phyloP scores from a whole-genome alignment of 2,113 vertebrate genomes.

The Macroglossus sobrinus region DNA sequence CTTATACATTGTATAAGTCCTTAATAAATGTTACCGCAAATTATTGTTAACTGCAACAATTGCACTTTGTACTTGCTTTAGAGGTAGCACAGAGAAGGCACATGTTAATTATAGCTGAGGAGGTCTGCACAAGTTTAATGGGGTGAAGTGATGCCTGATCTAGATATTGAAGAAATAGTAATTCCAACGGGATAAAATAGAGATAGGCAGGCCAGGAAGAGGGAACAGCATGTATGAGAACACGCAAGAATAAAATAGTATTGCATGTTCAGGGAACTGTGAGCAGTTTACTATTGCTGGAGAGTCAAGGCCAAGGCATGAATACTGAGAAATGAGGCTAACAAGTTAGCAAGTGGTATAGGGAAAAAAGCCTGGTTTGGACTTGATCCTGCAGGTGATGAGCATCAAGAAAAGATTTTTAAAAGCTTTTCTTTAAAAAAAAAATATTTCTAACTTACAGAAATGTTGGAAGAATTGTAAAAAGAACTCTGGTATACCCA shows the following conservation, averaged over 20 bases:
- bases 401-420: background rate
- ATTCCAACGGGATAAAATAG: background rate
- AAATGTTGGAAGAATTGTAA: background rate
- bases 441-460: background rate
- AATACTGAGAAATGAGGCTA: background rate
- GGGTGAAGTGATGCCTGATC: background rate
- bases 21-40: background rate
- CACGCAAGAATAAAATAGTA: background rate
- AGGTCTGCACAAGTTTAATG: background rate
- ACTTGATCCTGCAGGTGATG: background rate
- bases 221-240: background rate
- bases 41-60: background rate
- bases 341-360: background rate
- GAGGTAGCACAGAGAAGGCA: background rate
- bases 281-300: background rate
- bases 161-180: slow-evolving; percentile 12
- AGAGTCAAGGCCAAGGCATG: background rate
- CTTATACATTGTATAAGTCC: background rate
- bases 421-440: background rate
- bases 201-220: background rate
- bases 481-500: background rate
- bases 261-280: background rate
- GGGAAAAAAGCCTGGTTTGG: background rate
- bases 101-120: background rate
- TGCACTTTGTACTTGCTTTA: background rate